Conservation (phyloP, 2,113 vertebrate species). For the Leuciscus idus region DNA sequence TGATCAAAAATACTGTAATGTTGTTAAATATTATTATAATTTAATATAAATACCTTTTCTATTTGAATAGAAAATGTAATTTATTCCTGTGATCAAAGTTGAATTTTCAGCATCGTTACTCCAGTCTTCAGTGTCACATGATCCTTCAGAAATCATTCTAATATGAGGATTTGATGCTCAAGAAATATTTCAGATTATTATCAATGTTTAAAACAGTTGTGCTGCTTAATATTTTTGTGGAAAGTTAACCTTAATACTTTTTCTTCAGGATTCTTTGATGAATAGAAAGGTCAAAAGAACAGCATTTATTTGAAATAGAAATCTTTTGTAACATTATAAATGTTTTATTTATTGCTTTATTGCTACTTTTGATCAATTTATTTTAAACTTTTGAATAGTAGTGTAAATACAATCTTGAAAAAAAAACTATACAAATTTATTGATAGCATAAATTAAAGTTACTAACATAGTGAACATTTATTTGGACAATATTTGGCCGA, state of each 20-base stretch:
- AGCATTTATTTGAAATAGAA: background rate
- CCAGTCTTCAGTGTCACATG: background rate
- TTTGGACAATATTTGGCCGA: no score
- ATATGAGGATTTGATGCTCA: background rate
- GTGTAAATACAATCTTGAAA: background rate
- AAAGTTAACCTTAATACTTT: background rate
- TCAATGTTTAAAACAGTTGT: background rate
- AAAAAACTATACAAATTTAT: background rate
- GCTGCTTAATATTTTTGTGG: background rate
- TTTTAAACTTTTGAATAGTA: background rate
- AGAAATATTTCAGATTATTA: background rate
- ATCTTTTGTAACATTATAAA: background rate
- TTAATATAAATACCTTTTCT: background rate
- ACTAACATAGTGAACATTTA: background rate
- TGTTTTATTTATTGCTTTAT: background rate
- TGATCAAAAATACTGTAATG: background rate
- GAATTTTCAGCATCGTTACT: background rate
- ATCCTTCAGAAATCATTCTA: background rate
- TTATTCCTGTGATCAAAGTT: background rate
- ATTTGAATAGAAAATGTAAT: background rate
- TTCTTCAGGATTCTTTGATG: background rate
- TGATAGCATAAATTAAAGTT: background rate
- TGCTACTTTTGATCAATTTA: no score
- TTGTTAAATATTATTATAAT: background rate
- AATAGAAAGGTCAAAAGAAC: background rate